These are phyloP conservation scores for Sphyrna mokarran DNA, from an alignment of 2,113 vertebrate genomes.

Conservation along the genomic window DNA sequence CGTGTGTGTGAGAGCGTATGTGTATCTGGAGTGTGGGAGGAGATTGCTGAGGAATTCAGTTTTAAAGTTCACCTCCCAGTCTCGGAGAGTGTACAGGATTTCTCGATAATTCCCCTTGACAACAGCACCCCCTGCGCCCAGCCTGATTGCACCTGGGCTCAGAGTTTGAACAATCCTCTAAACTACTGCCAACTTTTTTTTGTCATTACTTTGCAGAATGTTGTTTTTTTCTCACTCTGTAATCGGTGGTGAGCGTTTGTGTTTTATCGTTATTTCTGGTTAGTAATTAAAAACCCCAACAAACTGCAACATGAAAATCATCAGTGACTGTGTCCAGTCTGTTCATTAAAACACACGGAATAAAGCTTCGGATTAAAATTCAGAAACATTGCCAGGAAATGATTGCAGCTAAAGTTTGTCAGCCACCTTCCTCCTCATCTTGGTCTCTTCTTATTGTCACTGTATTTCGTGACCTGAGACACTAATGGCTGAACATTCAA, in stretches of 20 bases:
- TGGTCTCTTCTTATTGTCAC: not conserved
- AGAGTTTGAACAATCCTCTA: not conserved
- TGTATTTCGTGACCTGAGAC: conserved; percentile 5
- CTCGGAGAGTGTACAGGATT: not conserved
- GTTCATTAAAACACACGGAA: not conserved
- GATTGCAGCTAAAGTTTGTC: not conserved
- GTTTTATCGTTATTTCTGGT: not conserved
- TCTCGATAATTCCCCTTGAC: not conserved
- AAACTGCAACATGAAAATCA: not conserved
- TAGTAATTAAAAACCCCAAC: not conserved
- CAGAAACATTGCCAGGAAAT: not conserved
- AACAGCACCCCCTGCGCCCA: conserved; percentile 19
- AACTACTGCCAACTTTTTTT: not conserved
- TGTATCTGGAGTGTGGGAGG: not conserved
- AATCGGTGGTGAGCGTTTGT: not conserved
- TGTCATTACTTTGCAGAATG: not conserved
- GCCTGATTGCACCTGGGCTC: not conserved
- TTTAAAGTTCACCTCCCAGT: not conserved
- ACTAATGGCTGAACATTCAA: not conserved
- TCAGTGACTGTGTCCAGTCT: not conserved
- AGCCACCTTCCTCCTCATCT: not conserved
- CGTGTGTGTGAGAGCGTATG: not conserved
- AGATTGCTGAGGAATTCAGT: not conserved
- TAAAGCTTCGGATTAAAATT: not conserved
- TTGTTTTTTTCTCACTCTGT: not conserved